A percentile compares a stretch with the other conserved stretches of the same genome.
Evolutionary conservation across 2,888 invertebrate genomes (phyloP).

Genomic region (Strigamia transsilvanica): DNA sequence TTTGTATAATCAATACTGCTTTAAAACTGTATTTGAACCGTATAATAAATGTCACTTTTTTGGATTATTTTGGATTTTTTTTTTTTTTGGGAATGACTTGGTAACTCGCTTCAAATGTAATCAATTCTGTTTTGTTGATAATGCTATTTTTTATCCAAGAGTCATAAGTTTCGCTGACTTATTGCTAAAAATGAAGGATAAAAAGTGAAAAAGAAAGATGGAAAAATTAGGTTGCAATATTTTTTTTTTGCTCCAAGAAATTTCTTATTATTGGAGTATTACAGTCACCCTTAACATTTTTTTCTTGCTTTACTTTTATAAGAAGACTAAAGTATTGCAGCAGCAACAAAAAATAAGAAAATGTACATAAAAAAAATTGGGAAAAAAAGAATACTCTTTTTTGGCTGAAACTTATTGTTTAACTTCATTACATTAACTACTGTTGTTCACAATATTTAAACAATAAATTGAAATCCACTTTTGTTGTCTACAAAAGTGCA

Average conservation of each 20-base stretch:
- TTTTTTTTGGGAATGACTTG: constrained; percentile 36
- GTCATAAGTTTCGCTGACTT: constrained; percentile 45
- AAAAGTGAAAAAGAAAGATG: constrained; percentile 39
- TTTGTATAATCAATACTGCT: constrained; percentile 16
- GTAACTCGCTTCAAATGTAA: constrained; percentile 43
- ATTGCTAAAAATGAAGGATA: constrained; percentile 26
- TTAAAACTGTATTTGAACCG: neutral
- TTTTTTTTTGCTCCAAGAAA: neutral
- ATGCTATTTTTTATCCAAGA: constrained; percentile 16
- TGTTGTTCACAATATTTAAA: neutral
- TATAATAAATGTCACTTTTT: constrained; percentile 17
- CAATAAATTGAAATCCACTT: neutral
- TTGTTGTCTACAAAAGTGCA: neutral
- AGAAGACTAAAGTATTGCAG: neutral
- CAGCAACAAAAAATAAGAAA: neutral
- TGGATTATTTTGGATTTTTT: neutral
- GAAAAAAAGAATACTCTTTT: neutral
- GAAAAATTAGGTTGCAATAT: constrained; percentile 10
- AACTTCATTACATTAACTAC: neutral
- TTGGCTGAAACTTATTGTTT: neutral
- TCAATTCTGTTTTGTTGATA: constrained; percentile 41
- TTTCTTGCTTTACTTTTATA: neutral
- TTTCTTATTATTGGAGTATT: constrained; percentile 43
- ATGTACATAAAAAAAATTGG: neutral
- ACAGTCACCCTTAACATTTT: constrained; percentile 3